Evolutionary conservation across 1,140 invertebrate species (phyloP), one percentile per base, ranked within the genome.

Genomic region (Papilio polyxenes): DNA sequence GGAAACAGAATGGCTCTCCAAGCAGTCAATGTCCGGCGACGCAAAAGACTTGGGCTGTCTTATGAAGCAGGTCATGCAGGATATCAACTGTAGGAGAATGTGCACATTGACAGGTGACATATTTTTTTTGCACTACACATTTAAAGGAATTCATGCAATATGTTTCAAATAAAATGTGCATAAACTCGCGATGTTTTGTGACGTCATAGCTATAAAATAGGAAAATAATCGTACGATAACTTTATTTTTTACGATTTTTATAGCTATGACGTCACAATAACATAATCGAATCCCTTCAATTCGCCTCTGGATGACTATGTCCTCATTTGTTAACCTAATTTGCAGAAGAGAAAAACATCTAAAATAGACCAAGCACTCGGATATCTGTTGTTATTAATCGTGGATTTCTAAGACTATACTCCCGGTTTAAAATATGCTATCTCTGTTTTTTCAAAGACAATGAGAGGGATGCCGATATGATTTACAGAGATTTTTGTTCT

Each of bases 41-140:
- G 95, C 94, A 1, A 92, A 95, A 37, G 95, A 96, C 69, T 93
- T 98, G 5, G 94, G 96, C 40, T 95, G 95, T 59, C 96, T 98
- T 89, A 95, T 98, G 85, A 92, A 94, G 82, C 95, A 97, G 92
- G 97, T 98, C 9, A 95, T 97, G 94, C 93, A 96, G 75, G 96
- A 97, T 89, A 95, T 98, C 53, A 98, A 98, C 92, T 95, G 95
- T 48, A 95, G 96, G 82, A 96, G 97, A 89, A 96, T 96, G 93
- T 95, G 95, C 84, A 95, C 94, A 10, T 87, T 95, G 0, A 94
- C 93, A 77, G 95, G 95, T 95, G 81, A 89, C 80, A 83, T 62
- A 76, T 56, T 13, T 75, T 10, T 44, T 81, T 75, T 78, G 8
- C 10, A 72, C 10, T 3, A 53, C 2, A 31, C 10, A n/a, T 15